Percentiles rank a stretch among this genome's conserved stretches.
These are phyloP conservation scores for Syrphus vitripennis DNA, from an alignment of 2,888 invertebrate species.

Conservation along the genomic window DNA sequence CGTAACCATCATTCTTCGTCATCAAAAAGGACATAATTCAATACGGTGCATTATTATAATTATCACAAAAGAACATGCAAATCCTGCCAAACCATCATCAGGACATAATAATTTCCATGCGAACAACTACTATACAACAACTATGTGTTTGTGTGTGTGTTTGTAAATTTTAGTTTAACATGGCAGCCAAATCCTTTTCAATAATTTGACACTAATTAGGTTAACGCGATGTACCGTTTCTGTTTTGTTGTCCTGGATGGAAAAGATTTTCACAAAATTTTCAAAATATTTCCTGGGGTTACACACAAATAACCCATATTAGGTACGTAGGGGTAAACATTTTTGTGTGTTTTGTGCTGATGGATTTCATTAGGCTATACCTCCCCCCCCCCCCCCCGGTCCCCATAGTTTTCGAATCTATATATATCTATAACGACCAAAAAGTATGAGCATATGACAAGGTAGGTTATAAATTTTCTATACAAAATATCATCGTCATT, in stretches of 20 bases:
- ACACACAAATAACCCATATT: not conserved
- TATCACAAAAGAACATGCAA: slow-evolving; percentile 42
- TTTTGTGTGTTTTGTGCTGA: not conserved
- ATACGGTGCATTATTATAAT: slow-evolving; percentile 40
- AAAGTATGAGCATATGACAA: not conserved
- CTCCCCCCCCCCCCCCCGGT: not conserved
- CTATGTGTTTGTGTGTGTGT: not conserved
- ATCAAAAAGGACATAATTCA: not conserved
- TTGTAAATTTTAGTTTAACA: slow-evolving; percentile 22
- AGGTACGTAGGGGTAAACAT: not conserved
- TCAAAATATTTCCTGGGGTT: slow-evolving; percentile 9
- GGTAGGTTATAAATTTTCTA: too few relatives aligned
- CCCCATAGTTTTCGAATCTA: too few relatives aligned
- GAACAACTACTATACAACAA: too few relatives aligned
- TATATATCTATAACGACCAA: slow-evolving; percentile 1
- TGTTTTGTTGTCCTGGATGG: not conserved
- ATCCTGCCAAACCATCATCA: slow-evolving; percentile 34
- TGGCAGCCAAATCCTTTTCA: slow-evolving; percentile 44
- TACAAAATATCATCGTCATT: not conserved
- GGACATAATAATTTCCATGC: not conserved
- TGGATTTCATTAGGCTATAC: slow-evolving; percentile 20
- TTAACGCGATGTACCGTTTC: slow-evolving; percentile 10
- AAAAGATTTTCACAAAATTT: slow-evolving; percentile 18
- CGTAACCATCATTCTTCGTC: not conserved
- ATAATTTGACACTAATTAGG: slow-evolving; percentile 68